Percentiles rank a stretch among this genome's conserved stretches.
phyloP scores from a whole-genome alignment of 2,888 invertebrate species.

The Azorinus chamasolen region DNA sequence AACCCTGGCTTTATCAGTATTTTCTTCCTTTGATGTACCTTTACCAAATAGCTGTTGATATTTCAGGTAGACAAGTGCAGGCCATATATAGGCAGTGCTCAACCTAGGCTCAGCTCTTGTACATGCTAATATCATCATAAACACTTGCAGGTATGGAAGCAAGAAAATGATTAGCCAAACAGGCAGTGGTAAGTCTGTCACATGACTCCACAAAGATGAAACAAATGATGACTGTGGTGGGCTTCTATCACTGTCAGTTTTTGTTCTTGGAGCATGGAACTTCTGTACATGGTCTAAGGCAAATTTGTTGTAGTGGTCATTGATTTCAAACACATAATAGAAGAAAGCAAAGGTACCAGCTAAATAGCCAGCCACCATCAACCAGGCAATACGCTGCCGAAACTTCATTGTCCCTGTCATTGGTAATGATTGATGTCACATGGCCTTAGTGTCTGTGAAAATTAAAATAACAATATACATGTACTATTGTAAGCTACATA shows the following conservation, averaged over 20 bases:
- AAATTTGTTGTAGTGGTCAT: constrained; percentile 79
- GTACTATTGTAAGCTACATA: too few relatives aligned
- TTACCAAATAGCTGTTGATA: constrained; percentile 55
- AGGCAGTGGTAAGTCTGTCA: constrained; percentile 79
- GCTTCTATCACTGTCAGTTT: constrained; percentile 13
- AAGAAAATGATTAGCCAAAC: constrained; percentile 78
- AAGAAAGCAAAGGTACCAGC: constrained; percentile 76
- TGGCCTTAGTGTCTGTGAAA: too few relatives aligned
- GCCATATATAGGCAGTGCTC: constrained; percentile 82
- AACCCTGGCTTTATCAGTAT: too few relatives aligned
- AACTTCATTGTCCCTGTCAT: constrained; percentile 78
- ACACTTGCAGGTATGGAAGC: constrained; percentile 80
- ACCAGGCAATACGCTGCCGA: constrained; percentile 84
- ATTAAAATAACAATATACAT: too few relatives aligned
- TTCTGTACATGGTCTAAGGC: constrained; percentile 81
- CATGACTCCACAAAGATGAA: constrained; percentile 70
- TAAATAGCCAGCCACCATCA: constrained; percentile 77
- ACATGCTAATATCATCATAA: constrained; percentile 82
- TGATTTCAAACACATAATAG: constrained; percentile 84
- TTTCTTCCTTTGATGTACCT: too few relatives aligned
- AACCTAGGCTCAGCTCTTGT: constrained; percentile 80
- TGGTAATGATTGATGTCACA: not conserved
- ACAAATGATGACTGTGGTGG: constrained; percentile 40
- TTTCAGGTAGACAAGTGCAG: constrained; percentile 75
- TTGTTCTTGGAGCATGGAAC: constrained; percentile 62